These are phyloP conservation scores for Pachymerium ferrugineum DNA, from an alignment of 2,888 invertebrate genomes.

Conservation along the genomic window DNA sequence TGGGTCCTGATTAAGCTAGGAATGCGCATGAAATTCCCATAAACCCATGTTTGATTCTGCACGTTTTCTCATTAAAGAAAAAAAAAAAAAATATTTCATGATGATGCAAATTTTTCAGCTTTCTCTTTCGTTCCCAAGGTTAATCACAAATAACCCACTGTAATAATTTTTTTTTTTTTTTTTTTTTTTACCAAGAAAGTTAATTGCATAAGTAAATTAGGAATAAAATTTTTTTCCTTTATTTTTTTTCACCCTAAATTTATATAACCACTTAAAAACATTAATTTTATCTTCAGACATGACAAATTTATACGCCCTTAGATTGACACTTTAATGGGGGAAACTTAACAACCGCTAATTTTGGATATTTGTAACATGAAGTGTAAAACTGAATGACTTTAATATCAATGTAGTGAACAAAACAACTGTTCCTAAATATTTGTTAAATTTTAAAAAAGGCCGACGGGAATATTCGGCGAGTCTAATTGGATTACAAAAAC, in stretches of 20 bases:
- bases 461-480: no score
- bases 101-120: no score
- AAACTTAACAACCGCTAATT: background rate
- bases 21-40: background rate
- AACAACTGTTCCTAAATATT: no score
- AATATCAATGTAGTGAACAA: no score
- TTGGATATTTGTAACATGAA: background rate
- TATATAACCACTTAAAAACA: background rate
- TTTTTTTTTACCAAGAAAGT: background rate
- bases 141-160: no score
- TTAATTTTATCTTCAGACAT: background rate
- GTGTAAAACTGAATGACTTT: background rate
- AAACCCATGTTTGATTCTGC: background rate
- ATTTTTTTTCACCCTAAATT: background rate
- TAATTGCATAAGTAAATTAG: background rate
- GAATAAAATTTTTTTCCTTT: background rate
- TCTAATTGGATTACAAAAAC: no score
- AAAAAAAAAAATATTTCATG: background rate
- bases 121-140: no score
- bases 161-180: no score
- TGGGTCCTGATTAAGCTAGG: background rate
- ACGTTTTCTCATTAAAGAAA: background rate
- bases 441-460: no score
- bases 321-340: background rate
- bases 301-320: background rate